Conservation (phyloP, 2,888 invertebrate species). For the Rhingia rostrata region DNA sequence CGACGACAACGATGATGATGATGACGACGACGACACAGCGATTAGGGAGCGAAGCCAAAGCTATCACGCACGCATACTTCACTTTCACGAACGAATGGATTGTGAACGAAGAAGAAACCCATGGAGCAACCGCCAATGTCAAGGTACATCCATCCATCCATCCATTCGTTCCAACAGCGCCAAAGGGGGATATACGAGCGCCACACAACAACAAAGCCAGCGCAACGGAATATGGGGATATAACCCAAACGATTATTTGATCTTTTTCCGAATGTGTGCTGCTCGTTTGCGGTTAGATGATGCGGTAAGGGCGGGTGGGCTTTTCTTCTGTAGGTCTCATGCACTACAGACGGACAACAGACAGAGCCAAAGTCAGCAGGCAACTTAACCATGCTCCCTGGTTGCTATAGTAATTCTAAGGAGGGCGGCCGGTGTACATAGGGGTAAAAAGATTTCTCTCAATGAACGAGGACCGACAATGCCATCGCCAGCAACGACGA, state of each 20-base stretch:
- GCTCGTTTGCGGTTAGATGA: conserved; percentile 68
- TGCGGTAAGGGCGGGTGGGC: conserved; percentile 14
- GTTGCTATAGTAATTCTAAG: conserved; percentile 23
- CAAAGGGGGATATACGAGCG: conserved; percentile 52
- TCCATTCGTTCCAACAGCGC: conserved; percentile 44
- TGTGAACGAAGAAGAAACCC: conserved; percentile 67
- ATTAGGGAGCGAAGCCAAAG: conserved; percentile 70
- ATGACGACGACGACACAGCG: conserved; percentile 47
- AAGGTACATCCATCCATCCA: conserved; percentile 69
- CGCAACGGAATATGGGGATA: conserved; percentile 60
- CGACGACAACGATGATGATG: conserved; percentile 23
- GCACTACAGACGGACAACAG: conserved; percentile 69
- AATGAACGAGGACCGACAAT: conserved; percentile 34
- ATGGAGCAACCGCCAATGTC: conserved; percentile 69
- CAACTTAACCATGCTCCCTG: conserved; percentile 44
- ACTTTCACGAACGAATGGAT: conserved; percentile 71
- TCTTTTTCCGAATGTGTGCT: conserved; percentile 73
- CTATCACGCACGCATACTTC: conserved; percentile 74
- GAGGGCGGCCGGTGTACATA: conserved; percentile 6
- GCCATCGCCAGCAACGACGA: conserved; percentile 23
- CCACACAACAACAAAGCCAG: conserved; percentile 52
- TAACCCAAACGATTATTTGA: conserved; percentile 73
- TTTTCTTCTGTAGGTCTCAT: conserved; percentile 43
- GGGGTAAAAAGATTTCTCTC: conserved; percentile 37
- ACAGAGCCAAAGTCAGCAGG: conserved; percentile 32